Conservation (phyloP, 37 sponge, comb jelly and placozoan species). For the Corticium candelabrum region DNA sequence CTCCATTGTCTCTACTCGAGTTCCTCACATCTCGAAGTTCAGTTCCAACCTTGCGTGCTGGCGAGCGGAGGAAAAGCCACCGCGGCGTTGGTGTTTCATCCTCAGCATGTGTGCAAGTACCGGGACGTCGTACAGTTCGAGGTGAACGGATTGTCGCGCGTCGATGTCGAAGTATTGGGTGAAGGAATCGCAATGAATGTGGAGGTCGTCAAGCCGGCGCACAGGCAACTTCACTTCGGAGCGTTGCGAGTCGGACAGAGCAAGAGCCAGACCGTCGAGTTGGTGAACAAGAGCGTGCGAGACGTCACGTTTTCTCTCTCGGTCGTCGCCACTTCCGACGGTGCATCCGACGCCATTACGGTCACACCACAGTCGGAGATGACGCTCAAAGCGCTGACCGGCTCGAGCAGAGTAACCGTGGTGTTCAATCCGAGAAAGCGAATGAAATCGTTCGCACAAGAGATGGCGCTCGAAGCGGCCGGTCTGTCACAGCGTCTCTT, state of each 20-base stretch:
- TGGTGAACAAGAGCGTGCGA: conserved; percentile 74
- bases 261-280: conserved; percentile 36
- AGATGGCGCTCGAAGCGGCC: conserved; percentile 44
- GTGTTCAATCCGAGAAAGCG: conserved; percentile 60
- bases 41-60: conserved; percentile 50
- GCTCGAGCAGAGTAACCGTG: conserved; percentile 29
- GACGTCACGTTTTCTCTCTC: conserved; percentile 48
- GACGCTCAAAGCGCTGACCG: conserved; percentile 50
- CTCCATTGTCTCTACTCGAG: conserved; percentile 51
- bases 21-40: conserved; percentile 45
- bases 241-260: conserved; percentile 54
- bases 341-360: conserved; percentile 42
- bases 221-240: conserved; percentile 73
- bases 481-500: conserved; percentile 76
- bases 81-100: conserved; percentile 53
- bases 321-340: conserved; percentile 39
- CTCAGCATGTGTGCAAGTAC: conserved; percentile 46
- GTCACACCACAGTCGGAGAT: conserved; percentile 59
- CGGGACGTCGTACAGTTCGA: conserved; percentile 65
- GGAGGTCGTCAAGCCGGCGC: conserved; percentile 62
- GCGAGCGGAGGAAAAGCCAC: conserved; percentile 41
- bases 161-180: conserved; percentile 50
- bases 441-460: conserved; percentile 75
- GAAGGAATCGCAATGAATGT: conserved; percentile 81
- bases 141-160: conserved; percentile 64